Percentiles rank a stretch among this genome's conserved stretches.
Evolutionary conservation across 2,888 invertebrate genomes (phyloP).

Genomic region (Nephrotoma guestfalica): DNA sequence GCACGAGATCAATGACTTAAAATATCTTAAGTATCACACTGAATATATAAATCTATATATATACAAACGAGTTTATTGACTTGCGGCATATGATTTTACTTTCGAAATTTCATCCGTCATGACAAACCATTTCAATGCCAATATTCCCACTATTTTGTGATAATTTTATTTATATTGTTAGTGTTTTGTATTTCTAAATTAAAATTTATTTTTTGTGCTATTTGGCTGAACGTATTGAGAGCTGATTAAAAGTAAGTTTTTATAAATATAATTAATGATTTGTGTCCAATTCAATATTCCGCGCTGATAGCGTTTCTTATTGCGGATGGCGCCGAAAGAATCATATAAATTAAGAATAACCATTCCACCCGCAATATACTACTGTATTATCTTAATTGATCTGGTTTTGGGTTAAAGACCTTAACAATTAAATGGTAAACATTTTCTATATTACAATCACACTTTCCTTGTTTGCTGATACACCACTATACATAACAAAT

Average conservation of each 20-base stretch:
- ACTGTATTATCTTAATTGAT: too few relatives aligned
- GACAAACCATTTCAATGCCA: not conserved
- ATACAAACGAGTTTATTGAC: not conserved
- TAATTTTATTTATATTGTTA: not conserved
- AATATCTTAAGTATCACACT: not conserved
- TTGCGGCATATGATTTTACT: not conserved
- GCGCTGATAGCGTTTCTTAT: not conserved
- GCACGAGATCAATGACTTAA: not conserved
- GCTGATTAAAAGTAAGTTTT: not conserved
- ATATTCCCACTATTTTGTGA: not conserved
- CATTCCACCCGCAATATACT: too few relatives aligned
- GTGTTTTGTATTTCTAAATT: not conserved
- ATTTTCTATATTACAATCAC: too few relatives aligned
- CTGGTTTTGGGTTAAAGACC: too few relatives aligned
- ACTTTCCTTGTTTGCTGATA: too few relatives aligned
- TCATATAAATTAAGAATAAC: too few relatives aligned
- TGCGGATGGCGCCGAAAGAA: not conserved
- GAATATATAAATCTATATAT: not conserved
- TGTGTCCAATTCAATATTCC: not conserved
- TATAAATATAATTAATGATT: not conserved
- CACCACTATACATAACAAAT: too few relatives aligned
- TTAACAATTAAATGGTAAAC: too few relatives aligned
- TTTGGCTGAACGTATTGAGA: not conserved
- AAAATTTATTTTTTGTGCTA: not conserved
- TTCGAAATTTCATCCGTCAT: not conserved